Evolutionary conservation across 2,797 vertebrate genomes (phyloP), one percentile per base, ranked within the genome.

Genomic region (Protonibea diacanthus): DNA sequence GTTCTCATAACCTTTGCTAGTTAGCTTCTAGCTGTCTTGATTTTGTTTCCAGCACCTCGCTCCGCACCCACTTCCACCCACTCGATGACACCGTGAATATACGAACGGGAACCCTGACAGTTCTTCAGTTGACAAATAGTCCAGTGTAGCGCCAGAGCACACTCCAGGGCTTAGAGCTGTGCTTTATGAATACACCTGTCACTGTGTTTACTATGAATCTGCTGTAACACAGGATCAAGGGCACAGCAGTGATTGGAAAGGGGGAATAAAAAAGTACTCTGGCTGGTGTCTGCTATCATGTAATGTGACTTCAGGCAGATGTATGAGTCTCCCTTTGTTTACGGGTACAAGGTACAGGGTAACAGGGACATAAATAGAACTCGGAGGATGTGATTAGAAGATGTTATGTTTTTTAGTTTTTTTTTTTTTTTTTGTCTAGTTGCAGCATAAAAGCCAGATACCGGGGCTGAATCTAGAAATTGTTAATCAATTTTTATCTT

Each of bases 161-260:
- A 89, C 85, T 78, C 61, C 61, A 6, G 87, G 78, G 85, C 86
- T 89, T 74, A 8, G 79, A 76, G 84, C 76, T 58, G 52, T 78
- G 83, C 85, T 87, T 90, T 91, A 92, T 93, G 89, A 93, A 92
- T 93, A 86, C 90, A 93, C 91, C 91, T 92, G 88, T 92, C 90
- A 92, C 69, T 75, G 81, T 92, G 91, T 92, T 91, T 91, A 90
- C 90, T 84, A 86, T 90, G 88, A 91, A 91, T 91, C 86, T 85
- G 88, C 89, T 86, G 82, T 88, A 92, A 89, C 86, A 80, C 80
- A 80, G 84, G 86, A 93, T 91, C 91, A 93, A 93, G 91, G 90
- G 84, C 90, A 86, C 74, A 45, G 81, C 71, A 71, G 88, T 89
- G 90, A 91, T 90, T 91, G 89, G 88, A 86, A 84, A 83, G 65